Conservation (phyloP, 2,113 vertebrate species). For the Cnemophilus loriae region DNA sequence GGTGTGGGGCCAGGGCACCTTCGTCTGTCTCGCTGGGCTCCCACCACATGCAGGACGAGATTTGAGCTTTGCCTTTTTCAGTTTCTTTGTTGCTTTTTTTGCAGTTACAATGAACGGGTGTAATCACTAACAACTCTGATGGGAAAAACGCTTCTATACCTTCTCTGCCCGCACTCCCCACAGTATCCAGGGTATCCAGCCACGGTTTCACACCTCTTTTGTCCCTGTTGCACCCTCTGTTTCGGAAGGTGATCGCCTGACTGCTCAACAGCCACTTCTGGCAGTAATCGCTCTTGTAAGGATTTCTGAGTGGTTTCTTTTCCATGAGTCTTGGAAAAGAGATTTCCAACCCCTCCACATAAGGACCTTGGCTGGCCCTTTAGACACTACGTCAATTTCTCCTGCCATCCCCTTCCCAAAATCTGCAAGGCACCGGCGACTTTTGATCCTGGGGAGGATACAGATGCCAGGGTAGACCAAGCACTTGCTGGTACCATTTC, state of each 20-base stretch:
- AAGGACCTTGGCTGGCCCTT: neutral
- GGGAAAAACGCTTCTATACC: neutral
- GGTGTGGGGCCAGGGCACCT: fast-evolving
- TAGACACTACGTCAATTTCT: neutral
- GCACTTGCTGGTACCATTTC: too few species aligned
- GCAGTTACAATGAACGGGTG: neutral
- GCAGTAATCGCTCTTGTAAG: neutral
- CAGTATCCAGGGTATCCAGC: neutral
- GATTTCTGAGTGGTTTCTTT: neutral
- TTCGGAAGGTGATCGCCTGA: fast-evolving
- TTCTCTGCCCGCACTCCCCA: neutral
- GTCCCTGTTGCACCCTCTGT: neutral
- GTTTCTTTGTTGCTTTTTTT: neutral
- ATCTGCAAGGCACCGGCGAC: fast-evolving
- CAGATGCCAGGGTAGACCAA: fast-evolving
- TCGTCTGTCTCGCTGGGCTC: neutral
- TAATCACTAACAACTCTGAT: neutral
- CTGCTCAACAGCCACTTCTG: neutral
- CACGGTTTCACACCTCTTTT: fast-evolving
- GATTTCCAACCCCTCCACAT: neutral
- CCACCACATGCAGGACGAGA: fast-evolving
- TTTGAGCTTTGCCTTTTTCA: neutral
- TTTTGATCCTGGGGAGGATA: too few species aligned
- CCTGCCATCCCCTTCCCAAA: too few species aligned
- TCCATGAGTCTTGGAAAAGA: neutral